Conservation (phyloP, 2,113 vertebrate species). For the Chlorodrepanis virens region DNA sequence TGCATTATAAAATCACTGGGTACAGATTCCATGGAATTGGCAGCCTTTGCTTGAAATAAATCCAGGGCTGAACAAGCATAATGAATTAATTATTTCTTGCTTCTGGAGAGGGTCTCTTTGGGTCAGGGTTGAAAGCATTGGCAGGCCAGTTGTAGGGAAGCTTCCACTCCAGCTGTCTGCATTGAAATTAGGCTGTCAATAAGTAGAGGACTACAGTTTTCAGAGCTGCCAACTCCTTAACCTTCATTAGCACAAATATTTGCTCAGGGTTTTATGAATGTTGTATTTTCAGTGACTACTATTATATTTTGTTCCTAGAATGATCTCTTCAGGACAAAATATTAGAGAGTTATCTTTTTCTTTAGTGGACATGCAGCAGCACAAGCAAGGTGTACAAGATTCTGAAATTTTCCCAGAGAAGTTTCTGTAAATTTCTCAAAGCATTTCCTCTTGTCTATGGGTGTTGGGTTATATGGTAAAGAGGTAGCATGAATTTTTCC, state of each 20-base stretch:
- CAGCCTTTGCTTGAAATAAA: conserved; percentile 54
- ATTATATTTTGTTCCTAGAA: conserved; percentile 1
- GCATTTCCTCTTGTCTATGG: not conserved
- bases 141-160: not conserved
- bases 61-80: conserved; percentile 52
- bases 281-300: conserved; percentile 21
- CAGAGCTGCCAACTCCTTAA: conserved; percentile 60
- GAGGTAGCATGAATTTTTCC: conserved; percentile 36
- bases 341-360: not conserved
- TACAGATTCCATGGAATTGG: conserved; percentile 46
- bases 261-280: conserved; percentile 53
- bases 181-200: conserved; percentile 9
- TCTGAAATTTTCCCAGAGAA: not conserved
- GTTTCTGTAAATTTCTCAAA: not conserved
- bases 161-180: conserved; percentile 31
- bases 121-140: conserved; percentile 42
- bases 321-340: not conserved
- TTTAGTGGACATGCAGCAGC: not conserved
- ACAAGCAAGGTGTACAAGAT: not conserved
- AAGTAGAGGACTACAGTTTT: conserved; percentile 62
- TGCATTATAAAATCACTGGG: conserved; percentile 44
- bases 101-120: conserved; percentile 66
- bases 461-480: not conserved
- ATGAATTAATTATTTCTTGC: conserved; percentile 68
- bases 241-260: conserved; percentile 71